Evolutionary conservation across 2,888 invertebrate species (phyloP), one percentile per base, ranked within the genome.

Genomic region (Euplexia lucipara): DNA sequence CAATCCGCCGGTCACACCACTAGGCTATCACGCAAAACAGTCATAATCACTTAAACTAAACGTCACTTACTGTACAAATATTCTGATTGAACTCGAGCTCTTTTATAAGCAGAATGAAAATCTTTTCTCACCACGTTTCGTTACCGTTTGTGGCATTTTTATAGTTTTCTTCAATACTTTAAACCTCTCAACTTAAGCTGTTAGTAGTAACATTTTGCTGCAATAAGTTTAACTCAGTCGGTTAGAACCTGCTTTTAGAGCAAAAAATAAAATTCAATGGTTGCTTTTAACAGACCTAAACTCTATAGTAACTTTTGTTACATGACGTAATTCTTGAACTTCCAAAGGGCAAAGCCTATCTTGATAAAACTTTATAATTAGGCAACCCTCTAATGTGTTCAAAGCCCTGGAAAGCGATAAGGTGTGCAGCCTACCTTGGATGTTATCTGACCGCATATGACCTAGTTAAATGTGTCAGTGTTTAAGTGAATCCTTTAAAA

Each of bases 321-420:
- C 47, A 10, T 16, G n/a, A 9, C 14, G 9, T 42, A 0, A 9
- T 49, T 39, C 20, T 60, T 44, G 39, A 32, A 35, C 16, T 41
- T 18, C 45, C 39, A 56, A 47, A 56, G 20, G 34, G 14, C 34
- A 10, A 67, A 69, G 26, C 41, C 32, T 37, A 70, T 70, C 42
- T 70, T 60, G 70, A 66, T 66, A 37, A 39, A 60, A 14, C 26
- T 70, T 44, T 60, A 20, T 70, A 66, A 70, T 44, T n/a, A 26
- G 26, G 26, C 26, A 32, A 70, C 30, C 18, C 26, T 47, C 14
- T 70, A 60, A 67, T 34, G 61, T 70, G 61, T 4, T 48, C 61
- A 60, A 70, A 60, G 61, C 48, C 48, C 61, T 60, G 70, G 48
- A 70, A 60, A 60, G 22, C 41, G 61, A 70, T 66, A 66, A 56